Conservation (phyloP, 1,140 invertebrate species). For the Heliconius eleuchia region DNA sequence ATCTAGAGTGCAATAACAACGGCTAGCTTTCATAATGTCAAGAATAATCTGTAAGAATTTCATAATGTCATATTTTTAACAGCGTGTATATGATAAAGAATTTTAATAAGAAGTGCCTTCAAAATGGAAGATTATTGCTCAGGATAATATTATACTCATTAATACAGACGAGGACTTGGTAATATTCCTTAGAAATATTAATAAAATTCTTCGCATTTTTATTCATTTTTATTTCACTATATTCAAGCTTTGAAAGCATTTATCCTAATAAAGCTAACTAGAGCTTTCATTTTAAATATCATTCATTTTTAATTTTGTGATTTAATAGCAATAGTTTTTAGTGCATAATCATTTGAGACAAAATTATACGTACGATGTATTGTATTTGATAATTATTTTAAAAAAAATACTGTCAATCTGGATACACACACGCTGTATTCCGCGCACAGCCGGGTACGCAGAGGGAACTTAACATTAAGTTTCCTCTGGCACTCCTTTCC, state of each 20-base stretch:
- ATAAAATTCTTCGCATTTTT: not conserved
- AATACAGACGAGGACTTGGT: not conserved
- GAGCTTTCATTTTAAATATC: not conserved
- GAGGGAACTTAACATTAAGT: no score
- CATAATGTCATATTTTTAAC: not conserved
- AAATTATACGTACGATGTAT: no score
- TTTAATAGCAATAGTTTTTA: not conserved
- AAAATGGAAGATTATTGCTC: not conserved
- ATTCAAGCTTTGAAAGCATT: not conserved
- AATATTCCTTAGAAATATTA: not conserved
- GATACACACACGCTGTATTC: no score
- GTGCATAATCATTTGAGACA: no score
- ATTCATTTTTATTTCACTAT: not conserved
- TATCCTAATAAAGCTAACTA: not conserved
- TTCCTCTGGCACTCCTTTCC: no score
- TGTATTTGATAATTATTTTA: no score
- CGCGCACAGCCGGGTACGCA: no score
- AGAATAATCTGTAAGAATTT: conserved; percentile 8
- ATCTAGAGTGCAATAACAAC: conserved; percentile 10
- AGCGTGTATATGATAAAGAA: conserved; percentile 9
- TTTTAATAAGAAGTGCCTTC: conserved; percentile 2
- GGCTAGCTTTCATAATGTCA: not conserved
- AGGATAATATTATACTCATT: conserved; percentile 8
- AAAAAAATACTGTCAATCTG: no score
- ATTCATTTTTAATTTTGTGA: not conserved